Conservation (phyloP, 2,797 vertebrate species). For the Xyrichtys novacula region DNA sequence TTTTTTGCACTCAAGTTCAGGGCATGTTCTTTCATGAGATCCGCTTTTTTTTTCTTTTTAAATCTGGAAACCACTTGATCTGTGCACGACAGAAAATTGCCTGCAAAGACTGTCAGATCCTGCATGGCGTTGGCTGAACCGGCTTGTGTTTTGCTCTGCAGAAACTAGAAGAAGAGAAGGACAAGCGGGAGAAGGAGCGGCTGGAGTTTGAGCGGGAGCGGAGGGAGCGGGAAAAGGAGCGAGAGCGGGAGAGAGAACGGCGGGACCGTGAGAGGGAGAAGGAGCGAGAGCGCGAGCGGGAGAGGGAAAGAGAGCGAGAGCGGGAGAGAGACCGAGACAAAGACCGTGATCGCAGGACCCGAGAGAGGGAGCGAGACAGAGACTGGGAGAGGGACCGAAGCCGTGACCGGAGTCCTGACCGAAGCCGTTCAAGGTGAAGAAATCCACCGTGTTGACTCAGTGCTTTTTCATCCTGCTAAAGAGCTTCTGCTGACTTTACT, state of each 20-base stretch:
- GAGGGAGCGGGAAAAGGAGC: conserved; percentile 81
- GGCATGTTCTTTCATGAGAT: conserved; percentile 53
- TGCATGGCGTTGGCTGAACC: conserved; percentile 58
- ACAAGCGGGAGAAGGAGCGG: conserved; percentile 95
- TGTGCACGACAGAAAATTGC: conserved; percentile 59
- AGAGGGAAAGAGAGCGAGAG: conserved; percentile 88
- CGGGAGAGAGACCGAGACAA: conserved; percentile 85
- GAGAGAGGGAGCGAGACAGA: conserved; percentile 82
- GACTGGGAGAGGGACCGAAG: conserved; percentile 84
- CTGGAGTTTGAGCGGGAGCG: conserved; percentile 89
- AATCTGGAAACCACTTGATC: conserved; percentile 84
- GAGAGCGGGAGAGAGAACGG: conserved; percentile 78
- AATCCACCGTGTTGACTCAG: neutral
- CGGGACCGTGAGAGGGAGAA: conserved; percentile 86
- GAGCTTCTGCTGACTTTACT: neutral
- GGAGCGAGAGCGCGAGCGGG: conserved; percentile 87
- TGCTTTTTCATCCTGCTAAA: no score
- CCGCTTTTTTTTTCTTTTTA: neutral
- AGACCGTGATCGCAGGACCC: conserved; percentile 84
- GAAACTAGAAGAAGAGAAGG: conserved; percentile 99
- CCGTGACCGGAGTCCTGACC: conserved; percentile 80
- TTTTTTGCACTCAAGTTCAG: conserved; percentile 50
- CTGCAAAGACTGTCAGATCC: conserved; percentile 36
- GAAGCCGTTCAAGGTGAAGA: conserved; percentile 92
- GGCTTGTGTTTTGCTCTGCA: conserved; percentile 90